Percentiles rank a stretch among this genome's conserved stretches.
phyloP scores from a whole-genome alignment of 2,888 invertebrate species.

The Macaria liturata region DNA sequence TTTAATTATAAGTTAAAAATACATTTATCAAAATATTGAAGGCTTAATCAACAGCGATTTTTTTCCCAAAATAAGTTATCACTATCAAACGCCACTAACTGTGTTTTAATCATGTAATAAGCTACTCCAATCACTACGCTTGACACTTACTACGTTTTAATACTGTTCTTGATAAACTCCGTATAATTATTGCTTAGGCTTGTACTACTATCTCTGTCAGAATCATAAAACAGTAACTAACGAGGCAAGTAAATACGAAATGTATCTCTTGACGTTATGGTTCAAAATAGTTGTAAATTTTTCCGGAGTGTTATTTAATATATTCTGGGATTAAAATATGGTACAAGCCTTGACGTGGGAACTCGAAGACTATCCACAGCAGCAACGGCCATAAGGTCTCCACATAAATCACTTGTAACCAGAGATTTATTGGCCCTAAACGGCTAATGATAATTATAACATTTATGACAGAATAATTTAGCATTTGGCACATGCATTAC shows the following conservation, averaged over 20 bases:
- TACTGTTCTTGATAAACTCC: slow-evolving; percentile 15
- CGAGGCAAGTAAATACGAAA: too few relatives aligned
- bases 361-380: slow-evolving; percentile 45
- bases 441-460: slow-evolving; percentile 63
- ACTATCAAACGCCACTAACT: slow-evolving; percentile 9
- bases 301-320: too few relatives aligned
- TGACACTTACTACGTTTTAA: slow-evolving; percentile 14
- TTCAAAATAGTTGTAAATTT: too few relatives aligned
- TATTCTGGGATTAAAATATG: too few relatives aligned
- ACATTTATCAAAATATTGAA: too few relatives aligned
- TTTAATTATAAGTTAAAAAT: too few relatives aligned
- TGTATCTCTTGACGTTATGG: too few relatives aligned
- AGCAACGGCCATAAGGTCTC: slow-evolving; percentile 55
- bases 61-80: slow-evolving; percentile 14
- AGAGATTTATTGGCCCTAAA: slow-evolving; percentile 64
- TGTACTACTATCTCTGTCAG: too few relatives aligned
- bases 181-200: slow-evolving; percentile 3
- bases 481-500: slow-evolving; percentile 15
- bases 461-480: slow-evolving; percentile 58
- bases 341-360: slow-evolving; percentile 45
- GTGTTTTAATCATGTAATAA: slow-evolving; percentile 5
- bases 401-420: slow-evolving; percentile 63
- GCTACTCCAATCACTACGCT: neutral
- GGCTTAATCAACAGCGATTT: too few relatives aligned
- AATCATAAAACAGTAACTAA: too few relatives aligned